Base-by-base conservation (phyloP, 2,113 vertebrate species). In the Aspidoscelis tigris region DNA sequence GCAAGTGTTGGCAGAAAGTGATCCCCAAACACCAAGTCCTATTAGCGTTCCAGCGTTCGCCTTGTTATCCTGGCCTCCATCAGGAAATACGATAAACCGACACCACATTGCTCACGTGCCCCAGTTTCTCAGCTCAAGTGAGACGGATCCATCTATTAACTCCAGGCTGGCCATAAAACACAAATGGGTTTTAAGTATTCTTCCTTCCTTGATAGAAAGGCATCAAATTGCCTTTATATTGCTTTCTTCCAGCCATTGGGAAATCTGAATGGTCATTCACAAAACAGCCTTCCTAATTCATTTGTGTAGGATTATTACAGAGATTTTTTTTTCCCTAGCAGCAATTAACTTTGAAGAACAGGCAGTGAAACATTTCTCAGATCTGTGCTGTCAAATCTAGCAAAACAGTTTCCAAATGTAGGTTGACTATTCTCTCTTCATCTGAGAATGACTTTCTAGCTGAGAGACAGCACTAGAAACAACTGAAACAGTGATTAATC, bases 71-170 rank as follows among this genome's bases (percentile, higher is more conserved):
- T 69, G 64, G 69, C 2, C 82, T 26, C 81, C 1, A 86, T 68
- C 41, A 86, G 39, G n/a, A 92, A 89, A 39, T 68, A 83, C 41
- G 72, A 65, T 50, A 81, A 86, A 70, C 53, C 89, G 87, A 71
- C 69, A 83, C 1, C 26, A 74, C 44, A 26, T 76, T 82, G 53
- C 24, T 58, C 53, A 22, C 12, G 0, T 43, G 82, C 88, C 70
- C 43, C 73, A 84, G 64, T 21, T 64, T 21, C 43, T 21, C 43
- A 26, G 55, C 41, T 65, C 41, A 16, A 33, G 66, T 26, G 66
- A 26, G 21, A 16, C 24, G 47, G 77, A 47, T 39, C 26, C 74
- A 77, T 22, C 21, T 33, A 33, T 26, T 20, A 64, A 58, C 79
- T 74, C 69, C 71, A 70, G 58, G 84, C 39, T 69, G 79, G 80